A percentile compares a stretch with the other conserved stretches of the same genome.
Evolutionary conservation across 1,140 invertebrate species (phyloP).

Genomic region (Drosophila ercepeae): DNA sequence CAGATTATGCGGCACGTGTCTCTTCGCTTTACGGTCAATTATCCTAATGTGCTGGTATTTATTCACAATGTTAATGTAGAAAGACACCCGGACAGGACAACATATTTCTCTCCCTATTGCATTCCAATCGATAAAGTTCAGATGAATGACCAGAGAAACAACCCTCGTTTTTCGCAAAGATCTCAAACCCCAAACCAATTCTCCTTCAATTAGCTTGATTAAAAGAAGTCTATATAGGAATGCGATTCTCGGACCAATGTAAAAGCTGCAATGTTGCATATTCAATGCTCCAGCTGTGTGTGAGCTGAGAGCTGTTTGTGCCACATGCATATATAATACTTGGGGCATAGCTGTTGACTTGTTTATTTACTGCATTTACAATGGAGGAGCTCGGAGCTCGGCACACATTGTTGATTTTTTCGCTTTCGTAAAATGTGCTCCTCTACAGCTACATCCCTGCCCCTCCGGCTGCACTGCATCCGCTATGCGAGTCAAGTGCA

Average conservation of each 20-base stretch:
- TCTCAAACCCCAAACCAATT: neutral
- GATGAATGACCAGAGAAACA: conserved; percentile 3
- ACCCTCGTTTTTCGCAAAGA: neutral
- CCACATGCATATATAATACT: conserved; percentile 14
- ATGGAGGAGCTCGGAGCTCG: conserved; percentile 8
- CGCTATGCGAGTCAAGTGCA: conserved; percentile 33
- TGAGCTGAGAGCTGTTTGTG: neutral
- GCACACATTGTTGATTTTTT: conserved; percentile 32
- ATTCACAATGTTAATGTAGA: neutral
- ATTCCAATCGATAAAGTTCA: conserved; percentile 15
- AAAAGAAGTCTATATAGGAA: neutral
- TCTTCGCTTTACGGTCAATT: conserved; percentile 3
- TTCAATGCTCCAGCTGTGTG: conserved; percentile 4
- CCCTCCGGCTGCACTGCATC: neutral
- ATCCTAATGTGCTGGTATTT: conserved; percentile 13
- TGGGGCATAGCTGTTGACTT: conserved; percentile 11
- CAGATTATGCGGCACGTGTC: conserved; percentile 1
- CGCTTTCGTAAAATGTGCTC: conserved; percentile 1
- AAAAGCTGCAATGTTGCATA: conserved; percentile 28
- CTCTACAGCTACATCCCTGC: neutral
- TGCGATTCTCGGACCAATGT: too few species aligned
- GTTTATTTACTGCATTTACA: conserved; percentile 29
- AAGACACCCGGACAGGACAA: neutral
- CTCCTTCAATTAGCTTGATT: conserved; percentile 29
- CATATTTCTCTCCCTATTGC: neutral